Percentiles rank a stretch among this genome's conserved stretches.
Conservation (phyloP, 2,888 invertebrate genomes). For the Leistus spinibarbis region DNA sequence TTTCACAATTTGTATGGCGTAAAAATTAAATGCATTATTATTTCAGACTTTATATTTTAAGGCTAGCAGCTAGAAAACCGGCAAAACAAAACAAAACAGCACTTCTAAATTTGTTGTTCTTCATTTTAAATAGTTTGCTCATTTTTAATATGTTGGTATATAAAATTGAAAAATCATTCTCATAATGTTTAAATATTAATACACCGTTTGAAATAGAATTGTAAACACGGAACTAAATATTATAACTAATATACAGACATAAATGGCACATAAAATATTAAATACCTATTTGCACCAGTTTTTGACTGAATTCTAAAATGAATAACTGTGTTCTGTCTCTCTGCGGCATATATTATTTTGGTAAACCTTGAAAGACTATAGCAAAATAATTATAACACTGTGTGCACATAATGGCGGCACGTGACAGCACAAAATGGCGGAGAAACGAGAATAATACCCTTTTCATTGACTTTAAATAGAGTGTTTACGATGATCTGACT, state of each 20-base stretch:
- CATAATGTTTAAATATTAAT: neutral
- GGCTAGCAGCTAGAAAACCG: slow-evolving; percentile 27
- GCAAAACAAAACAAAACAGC: slow-evolving; percentile 4
- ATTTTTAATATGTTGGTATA: neutral
- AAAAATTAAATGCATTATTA: slow-evolving; percentile 27
- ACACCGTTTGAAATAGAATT: too few relatives aligned
- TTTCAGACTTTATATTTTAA: slow-evolving; percentile 31
- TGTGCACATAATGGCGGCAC: too few relatives aligned
- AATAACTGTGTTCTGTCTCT: too few relatives aligned
- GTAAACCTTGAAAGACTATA: too few relatives aligned
- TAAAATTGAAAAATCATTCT: neutral
- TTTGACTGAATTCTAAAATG: neutral
- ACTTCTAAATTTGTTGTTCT: neutral
- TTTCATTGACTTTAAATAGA: too few relatives aligned
- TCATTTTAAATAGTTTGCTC: neutral
- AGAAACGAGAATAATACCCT: too few relatives aligned
- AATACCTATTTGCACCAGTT: neutral
- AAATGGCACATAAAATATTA: neutral
- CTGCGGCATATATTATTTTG: too few relatives aligned
- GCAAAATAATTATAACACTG: too few relatives aligned
- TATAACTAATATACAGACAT: neutral
- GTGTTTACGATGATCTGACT: too few relatives aligned
- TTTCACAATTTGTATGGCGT: slow-evolving; percentile 18
- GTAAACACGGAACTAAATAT: neutral
- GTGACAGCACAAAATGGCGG: too few relatives aligned